phyloP scores from a whole-genome alignment of 2,888 invertebrate species.

The Drosophila merina region DNA sequence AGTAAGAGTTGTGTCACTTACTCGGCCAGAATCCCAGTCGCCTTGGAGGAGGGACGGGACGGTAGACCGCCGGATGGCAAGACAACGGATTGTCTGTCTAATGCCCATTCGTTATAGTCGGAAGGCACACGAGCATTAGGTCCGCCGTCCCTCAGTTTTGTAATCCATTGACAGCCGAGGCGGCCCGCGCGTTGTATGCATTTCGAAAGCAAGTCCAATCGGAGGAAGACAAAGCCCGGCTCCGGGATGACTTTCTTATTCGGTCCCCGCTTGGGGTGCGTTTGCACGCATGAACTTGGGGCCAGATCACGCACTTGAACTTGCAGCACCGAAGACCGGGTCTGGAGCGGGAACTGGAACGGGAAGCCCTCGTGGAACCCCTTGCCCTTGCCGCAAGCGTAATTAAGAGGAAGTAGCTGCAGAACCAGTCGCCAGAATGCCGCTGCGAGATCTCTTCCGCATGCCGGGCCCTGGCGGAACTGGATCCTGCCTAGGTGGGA shows the following conservation, averaged over 20 bases:
- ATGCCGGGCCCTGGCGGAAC: conserved; percentile 22
- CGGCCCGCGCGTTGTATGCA: conserved; percentile 22
- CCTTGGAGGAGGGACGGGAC: too few species aligned
- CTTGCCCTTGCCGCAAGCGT: background rate
- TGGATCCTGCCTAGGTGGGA: conserved; percentile 6
- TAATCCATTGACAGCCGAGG: conserved; percentile 37
- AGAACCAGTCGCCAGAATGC: conserved; percentile 6
- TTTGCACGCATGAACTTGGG: conserved; percentile 11
- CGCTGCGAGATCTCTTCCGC: conserved; percentile 35
- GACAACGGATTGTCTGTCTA: conserved; percentile 22
- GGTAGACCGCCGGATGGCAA: conserved; percentile 8
- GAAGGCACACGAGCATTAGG: conserved; percentile 17
- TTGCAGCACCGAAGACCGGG: conserved; percentile 1
- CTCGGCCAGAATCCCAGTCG: conserved; percentile 29
- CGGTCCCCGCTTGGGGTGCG: background rate
- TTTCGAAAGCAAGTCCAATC: conserved; percentile 45
- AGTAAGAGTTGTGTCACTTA: conserved; percentile 42
- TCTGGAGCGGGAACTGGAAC: background rate
- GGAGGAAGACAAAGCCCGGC: background rate
- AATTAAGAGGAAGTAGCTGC: conserved; percentile 27
- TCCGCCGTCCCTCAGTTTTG: conserved; percentile 11
- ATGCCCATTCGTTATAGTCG: conserved; percentile 40
- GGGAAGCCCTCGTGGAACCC: background rate
- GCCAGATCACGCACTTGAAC: conserved; percentile 44
- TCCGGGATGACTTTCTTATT: conserved; percentile 3